Base-by-base conservation (phyloP, 2,888 invertebrate species). In the Neoaliturus tenellus region DNA sequence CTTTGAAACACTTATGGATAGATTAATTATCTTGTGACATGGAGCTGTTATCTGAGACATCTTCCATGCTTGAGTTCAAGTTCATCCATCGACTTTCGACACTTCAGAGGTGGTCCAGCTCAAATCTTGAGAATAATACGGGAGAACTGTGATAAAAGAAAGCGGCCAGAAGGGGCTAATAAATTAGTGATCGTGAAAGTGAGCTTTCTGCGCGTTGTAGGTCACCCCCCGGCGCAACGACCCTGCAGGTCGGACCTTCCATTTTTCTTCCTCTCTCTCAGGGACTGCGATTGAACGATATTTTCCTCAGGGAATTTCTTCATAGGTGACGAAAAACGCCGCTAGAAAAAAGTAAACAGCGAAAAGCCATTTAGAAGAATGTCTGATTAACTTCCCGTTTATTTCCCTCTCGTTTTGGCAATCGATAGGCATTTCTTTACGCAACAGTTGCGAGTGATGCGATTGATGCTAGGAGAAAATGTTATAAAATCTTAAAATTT, bases 111-210 rank as follows among this genome's bases (percentile, higher is more conserved):
- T 14, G 51, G 51, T 51, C 51, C n/a, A 14, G 4, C 17, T 14
- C 31, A 62, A 62, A 14, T 62, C 62, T n/a, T n/a, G 28, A 62
- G 28, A 31, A 62, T 31, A 62, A 62, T 62, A 28, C 10, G 12
- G 62, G 28, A 62, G 62, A 62, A 31, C 31, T 62, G 62, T 25
- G 62, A 31, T 62, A 62, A 62, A 62, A 62, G 62, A 62, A 62
- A 62, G 62, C 62, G 14, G 31, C 62, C 28, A 28, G 62, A 31
- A 62, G 62, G 55, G 55, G 55, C 62, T 62, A 62, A 62, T 62
- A 62, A 62, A 62, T 62, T 62, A 62, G 31, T 31, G 62, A 28
- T 62, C 62, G 62, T 62, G 62, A 62, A 62, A 62, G 62, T 31
- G 12, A 6, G 2, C 14, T 62, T 62, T 14, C 12, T 3, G 10